Conservation (phyloP, 1,140 invertebrate genomes). For the Leptinotarsa undecemlineata region DNA sequence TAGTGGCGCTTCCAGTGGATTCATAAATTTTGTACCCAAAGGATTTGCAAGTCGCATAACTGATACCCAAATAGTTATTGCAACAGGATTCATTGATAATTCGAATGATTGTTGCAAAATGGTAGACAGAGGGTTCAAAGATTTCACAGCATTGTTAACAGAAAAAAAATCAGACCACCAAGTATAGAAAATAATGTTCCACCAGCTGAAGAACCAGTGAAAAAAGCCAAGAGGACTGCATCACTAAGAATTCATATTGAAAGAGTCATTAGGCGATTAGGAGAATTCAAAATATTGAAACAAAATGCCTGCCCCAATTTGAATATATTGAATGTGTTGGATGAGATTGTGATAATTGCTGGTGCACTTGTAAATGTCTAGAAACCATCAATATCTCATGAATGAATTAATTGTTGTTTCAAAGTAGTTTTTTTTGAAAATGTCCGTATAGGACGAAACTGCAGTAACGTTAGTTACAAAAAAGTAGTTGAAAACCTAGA, state of each 20-base stretch:
- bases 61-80: not conserved
- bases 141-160: not conserved
- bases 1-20: too few relatives aligned
- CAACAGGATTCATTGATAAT: not conserved
- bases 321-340: slow-evolving; percentile 4
- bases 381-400: not conserved
- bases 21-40: slow-evolving; percentile 14
- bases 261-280: slow-evolving; percentile 47
- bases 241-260: slow-evolving; percentile 54
- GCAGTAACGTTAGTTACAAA: too few relatives aligned
- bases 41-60: slow-evolving; percentile 17
- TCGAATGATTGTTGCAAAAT: not conserved
- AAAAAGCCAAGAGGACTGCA: slow-evolving; percentile 48
- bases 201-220: slow-evolving; percentile 39
- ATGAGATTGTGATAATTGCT: not conserved
- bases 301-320: slow-evolving; percentile 14
- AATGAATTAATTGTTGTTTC: not conserved
- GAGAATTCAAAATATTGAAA: slow-evolving; percentile 45
- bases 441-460: too few relatives aligned
- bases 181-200: not conserved
- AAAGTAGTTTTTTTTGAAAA: not conserved
- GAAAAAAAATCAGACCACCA: not conserved
- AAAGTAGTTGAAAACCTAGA: too few relatives aligned
- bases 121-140: slow-evolving; percentile 11
- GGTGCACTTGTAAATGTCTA: slow-evolving; percentile 27